Conservation (phyloP, 2,113 vertebrate species). For the Seriola rivoliana region DNA sequence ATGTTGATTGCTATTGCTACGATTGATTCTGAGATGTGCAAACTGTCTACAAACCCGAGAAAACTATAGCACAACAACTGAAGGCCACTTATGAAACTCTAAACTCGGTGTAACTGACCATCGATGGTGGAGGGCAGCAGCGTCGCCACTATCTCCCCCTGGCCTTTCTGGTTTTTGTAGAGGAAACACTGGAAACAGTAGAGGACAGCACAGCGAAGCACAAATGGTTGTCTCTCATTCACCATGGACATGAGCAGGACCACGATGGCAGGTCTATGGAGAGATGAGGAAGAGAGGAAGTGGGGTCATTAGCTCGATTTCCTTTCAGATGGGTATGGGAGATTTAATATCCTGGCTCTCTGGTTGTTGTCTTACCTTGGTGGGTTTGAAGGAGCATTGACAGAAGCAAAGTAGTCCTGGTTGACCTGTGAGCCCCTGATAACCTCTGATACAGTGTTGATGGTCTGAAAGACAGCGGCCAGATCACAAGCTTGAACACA, state of each 20-base stretch:
- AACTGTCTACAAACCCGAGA: background rate
- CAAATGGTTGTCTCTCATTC: conserved; percentile 96
- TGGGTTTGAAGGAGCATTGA: conserved; percentile 97
- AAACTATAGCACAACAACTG: background rate
- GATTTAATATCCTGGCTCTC: background rate
- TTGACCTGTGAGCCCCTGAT: conserved; percentile 96
- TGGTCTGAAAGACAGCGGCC: conserved; percentile 86
- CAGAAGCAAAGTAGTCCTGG: conserved; percentile 98
- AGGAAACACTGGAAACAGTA: conserved; percentile 99
- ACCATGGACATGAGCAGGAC: conserved; percentile 99
- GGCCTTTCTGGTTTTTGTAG: conserved; percentile 97
- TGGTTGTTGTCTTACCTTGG: conserved; percentile 86
- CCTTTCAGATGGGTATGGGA: background rate
- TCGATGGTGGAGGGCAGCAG: conserved; percentile 98
- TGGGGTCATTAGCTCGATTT: background rate
- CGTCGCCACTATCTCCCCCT: conserved; percentile 96
- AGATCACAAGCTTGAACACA: conserved; percentile 1
- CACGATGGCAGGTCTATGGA: conserved; percentile 93
- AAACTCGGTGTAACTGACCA: conserved; percentile 79
- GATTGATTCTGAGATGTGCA: background rate
- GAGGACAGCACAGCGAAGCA: conserved; percentile 96
- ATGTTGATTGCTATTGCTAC: background rate
- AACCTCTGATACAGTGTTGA: conserved; percentile 98
- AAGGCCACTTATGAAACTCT: background rate
- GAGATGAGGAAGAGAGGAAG: background rate